Evolutionary conservation across 2,888 invertebrate species (phyloP).

Genomic region (Oxystoma pomonae): DNA sequence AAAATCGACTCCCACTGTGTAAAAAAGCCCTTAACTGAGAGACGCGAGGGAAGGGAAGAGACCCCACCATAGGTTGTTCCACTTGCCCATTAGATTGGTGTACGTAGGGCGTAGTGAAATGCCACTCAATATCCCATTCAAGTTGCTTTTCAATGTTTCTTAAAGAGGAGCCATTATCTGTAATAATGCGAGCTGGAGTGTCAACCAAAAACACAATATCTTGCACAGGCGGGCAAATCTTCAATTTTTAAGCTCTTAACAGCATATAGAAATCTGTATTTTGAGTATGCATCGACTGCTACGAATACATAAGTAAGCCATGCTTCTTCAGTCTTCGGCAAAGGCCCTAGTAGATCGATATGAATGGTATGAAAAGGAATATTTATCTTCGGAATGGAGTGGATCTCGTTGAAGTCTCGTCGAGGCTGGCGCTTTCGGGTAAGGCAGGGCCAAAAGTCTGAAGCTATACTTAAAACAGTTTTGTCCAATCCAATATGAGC

Average conservation of each 20-base stretch:
- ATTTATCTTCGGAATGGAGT: too few relatives aligned
- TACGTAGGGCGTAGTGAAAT: background rate
- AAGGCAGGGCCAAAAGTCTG: background rate
- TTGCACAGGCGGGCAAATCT: too few relatives aligned
- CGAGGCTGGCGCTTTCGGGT: background rate
- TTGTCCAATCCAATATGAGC: background rate
- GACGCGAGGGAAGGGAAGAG: too few relatives aligned
- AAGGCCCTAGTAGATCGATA: background rate
- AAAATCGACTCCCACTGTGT: too few relatives aligned
- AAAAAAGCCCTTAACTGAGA: too few relatives aligned
- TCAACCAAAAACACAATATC: too few relatives aligned
- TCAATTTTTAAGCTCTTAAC: background rate
- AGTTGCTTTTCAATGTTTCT: too few relatives aligned
- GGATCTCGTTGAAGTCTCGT: background rate
- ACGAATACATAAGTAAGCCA: background rate
- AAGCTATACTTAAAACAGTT: background rate
- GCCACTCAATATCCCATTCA: slow-evolving; percentile 7
- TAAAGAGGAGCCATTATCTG: too few relatives aligned
- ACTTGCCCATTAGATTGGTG: slow-evolving; percentile 2
- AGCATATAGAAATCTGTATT: background rate
- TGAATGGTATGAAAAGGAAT: too few relatives aligned
- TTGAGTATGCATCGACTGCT: background rate
- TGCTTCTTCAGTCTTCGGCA: background rate
- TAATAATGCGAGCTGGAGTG: too few relatives aligned
- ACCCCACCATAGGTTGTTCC: background rate